A percentile compares a stretch with the other conserved stretches of the same genome.
Conservation (phyloP, 2,888 invertebrate species). For the Amblyjoppa proteus region DNA sequence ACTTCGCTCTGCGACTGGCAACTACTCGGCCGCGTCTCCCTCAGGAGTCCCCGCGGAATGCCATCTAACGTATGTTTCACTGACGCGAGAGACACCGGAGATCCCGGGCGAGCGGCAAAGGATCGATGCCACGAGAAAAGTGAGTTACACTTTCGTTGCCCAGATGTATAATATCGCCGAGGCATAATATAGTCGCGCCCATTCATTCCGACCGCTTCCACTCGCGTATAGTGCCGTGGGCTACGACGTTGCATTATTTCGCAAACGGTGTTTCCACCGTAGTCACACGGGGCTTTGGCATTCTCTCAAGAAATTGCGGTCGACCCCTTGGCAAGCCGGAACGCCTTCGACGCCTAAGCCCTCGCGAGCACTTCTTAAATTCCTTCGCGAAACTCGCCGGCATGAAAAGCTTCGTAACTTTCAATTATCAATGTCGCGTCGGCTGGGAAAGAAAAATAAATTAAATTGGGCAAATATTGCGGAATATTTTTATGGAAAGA, state of each 20-base stretch:
- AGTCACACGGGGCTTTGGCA: conserved; percentile 31
- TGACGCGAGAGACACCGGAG: not conserved
- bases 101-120: not conserved
- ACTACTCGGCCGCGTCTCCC: not conserved
- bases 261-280: conserved; percentile 37
- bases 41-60: conserved; percentile 9
- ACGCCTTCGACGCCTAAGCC: not conserved
- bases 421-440: not conserved
- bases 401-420: conserved; percentile 1
- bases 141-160: not conserved
- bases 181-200: conserved; percentile 5
- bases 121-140: conserved; percentile 11
- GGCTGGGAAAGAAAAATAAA: not conserved
- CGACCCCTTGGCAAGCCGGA: conserved; percentile 5
- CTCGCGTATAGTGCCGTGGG: not conserved
- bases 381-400: not conserved
- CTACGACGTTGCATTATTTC: conserved; percentile 57
- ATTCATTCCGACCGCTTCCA: conserved; percentile 14
- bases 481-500: not conserved
- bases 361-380: not conserved
- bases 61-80: not conserved
- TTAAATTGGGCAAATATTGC: not conserved
- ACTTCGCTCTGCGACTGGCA: not conserved
- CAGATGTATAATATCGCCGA: conserved; percentile 23
- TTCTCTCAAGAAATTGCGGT: conserved; percentile 38